These are phyloP conservation scores for Meandrusa payeni DNA, from an alignment of 2,888 invertebrate genomes.

Conservation along the genomic window DNA sequence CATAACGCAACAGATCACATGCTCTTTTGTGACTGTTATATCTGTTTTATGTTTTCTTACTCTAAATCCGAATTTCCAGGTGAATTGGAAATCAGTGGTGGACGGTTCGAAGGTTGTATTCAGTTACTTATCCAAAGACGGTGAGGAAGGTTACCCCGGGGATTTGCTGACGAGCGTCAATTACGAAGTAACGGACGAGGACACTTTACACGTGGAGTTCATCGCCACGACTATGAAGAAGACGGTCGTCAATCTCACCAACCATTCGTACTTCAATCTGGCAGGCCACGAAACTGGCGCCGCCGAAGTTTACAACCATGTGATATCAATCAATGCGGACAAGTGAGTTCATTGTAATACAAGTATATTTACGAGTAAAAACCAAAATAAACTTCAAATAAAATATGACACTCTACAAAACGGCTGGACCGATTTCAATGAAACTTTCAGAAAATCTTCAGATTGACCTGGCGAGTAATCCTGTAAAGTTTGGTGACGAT, in stretches of 20 bases:
- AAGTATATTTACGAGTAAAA: too few relatives aligned
- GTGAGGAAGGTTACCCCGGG: conserved; percentile 96
- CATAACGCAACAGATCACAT: too few relatives aligned
- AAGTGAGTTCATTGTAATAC: conserved; percentile 62
- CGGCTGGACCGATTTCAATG: too few relatives aligned
- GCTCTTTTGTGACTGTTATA: too few relatives aligned
- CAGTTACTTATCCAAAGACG: conserved; percentile 87
- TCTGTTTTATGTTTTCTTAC: too few relatives aligned
- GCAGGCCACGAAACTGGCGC: conserved; percentile 89
- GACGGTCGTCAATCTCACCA: conserved; percentile 93
- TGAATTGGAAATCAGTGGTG: conserved; percentile 84
- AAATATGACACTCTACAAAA: too few relatives aligned
- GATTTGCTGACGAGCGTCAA: conserved; percentile 85
- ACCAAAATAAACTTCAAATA: too few relatives aligned
- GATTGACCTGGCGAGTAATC: too few relatives aligned
- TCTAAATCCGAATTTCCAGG: too few relatives aligned
- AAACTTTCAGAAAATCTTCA: too few relatives aligned
- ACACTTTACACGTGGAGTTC: conserved; percentile 86
- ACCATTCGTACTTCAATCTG: conserved; percentile 96
- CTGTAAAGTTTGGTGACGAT: too few relatives aligned
- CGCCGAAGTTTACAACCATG: conserved; percentile 84
- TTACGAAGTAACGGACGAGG: conserved; percentile 86
- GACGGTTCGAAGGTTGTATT: conserved; percentile 83
- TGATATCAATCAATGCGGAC: conserved; percentile 86
- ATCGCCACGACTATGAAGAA: conserved; percentile 86